Base-by-base conservation (phyloP, 2,888 invertebrate species). In the Cabera pusaria region DNA sequence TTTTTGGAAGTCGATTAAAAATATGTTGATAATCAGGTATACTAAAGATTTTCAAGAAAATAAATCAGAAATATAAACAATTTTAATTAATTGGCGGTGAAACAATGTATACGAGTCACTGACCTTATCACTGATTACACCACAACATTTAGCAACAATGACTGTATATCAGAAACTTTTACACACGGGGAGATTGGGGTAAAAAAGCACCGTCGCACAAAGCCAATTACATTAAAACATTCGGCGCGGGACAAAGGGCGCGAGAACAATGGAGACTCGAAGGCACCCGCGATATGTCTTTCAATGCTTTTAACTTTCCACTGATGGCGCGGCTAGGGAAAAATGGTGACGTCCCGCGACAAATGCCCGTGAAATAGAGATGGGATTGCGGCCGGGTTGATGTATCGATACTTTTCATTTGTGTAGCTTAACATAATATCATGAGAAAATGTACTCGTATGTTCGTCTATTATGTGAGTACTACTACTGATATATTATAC, bases 161-260 rank as follows among this genome's bases (percentile, higher is more conserved):
- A 53, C 48, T 53, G 55, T 54, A 58, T 58, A 60, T 52, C 48
- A 46, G 32, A 65, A 68, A 63, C 57, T 62, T 61, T 56, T 50
- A 58, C 56, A 54, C 53, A 50, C 59, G 50, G n/a, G 47, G 57
- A 56, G 58, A 65, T 60, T 59, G 56, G 67, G 64, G 67, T 70
- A 75, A 83, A 80, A 82, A 80, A 78, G 75, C 64, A 57, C 63
- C 64, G 65, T 73, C 67, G 72, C 73, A 82, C 82, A 85, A 86
- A 84, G 88, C 85, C 88, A 88, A 88, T 88, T 88, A 88, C 88
- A 88, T 88, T 88, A 88, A 88, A 88, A 88, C 87, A 86, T 87
- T 86, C 79, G 78, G 72, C 59, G 60, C 69, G 72, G 81, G 76
- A 85, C 86, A 84, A 86, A 84, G 86, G 87, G 79, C 81, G 73